Evolutionary conservation across 2,888 invertebrate species (phyloP), one percentile per base, ranked within the genome.

Genomic region (Furcula furcula): DNA sequence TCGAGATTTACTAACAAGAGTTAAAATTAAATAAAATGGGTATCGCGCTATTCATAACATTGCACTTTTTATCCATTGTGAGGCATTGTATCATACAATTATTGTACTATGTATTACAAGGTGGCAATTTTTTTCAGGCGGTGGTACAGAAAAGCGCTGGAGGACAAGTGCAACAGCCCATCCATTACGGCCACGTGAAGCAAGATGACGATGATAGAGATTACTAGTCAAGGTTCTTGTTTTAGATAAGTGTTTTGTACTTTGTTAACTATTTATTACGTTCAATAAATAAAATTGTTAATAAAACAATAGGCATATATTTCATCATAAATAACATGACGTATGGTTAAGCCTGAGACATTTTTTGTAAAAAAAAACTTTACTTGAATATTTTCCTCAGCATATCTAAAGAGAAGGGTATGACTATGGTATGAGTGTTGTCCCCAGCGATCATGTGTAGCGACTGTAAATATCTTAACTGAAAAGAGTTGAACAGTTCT

Each of bases 341-440:
- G 3, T 29, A 25, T 11, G 7, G 11, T n/a, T 11, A 22, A 11
- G 9, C 10, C 3, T 11, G 11, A 22, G 11, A 22, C 6, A 4
- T 4, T 12, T 12, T 23, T 10, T 11, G 11, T 20, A 19, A 30
- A 23, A 39, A 34, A 27, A 27, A 4, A 7, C 9, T 9, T 60
- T 31, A 61, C 3, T 55, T 51, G 28, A 70, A 60, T 16, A 76
- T 82, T 31, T 85, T 80, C 28, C 88, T 63, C 5, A 91, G 40
- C 32, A 90, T 81, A 49, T 96, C 95, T 60, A 94, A 90, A 1
- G 97, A 95, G 49, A 97, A 80, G 1, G 97, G 97, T 76, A 97
- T 94, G 9, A 97, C 93, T 52, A 97, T 94, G 0, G 97, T 97
- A 0, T 96, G 97, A 62, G 97, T 97, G 76, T 95, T 95, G 70